Base-by-base conservation (phyloP, 2,113 vertebrate genomes). In the Ochotona curzoniae region DNA sequence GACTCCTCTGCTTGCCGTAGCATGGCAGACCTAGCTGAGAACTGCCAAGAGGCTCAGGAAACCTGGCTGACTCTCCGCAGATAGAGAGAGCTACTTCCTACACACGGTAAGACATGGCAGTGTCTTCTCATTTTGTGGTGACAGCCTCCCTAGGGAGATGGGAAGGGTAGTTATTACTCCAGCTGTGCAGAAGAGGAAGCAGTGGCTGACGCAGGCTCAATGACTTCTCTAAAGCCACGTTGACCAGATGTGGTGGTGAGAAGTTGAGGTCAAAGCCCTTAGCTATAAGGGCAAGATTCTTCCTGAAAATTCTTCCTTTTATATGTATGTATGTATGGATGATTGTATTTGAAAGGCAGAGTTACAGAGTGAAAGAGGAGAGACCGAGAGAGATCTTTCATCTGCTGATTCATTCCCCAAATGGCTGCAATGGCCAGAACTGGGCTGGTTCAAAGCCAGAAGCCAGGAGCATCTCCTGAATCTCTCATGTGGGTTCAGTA, bases 281-380 rank as follows among this genome's bases (percentile, higher is more conserved):
- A 54, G 44, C 1, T 88, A 12, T 74, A 90, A 87, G 35, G 49
- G 12, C 13, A 74, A 60, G 49, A 69, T 61, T 73, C 23, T 73
- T 90, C 12, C 83, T 63, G 66, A 84, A 75, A 95, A 94, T 61
- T 92, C 54, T 86, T 79, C 32, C 54, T 89, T 49, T 18, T 89
- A 71, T 23, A 63, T 67, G 7, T 44, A 44, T 44, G 38, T 44
- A 44, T 44, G 38, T 44, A 44, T 44, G 38, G 38, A 44, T 44
- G 38, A 44, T 4, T 44, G 38, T 44, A 44, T 44, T 44, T 44
- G 38, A 44, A 44, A 44, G 38, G 38, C 38, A 44, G 38, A 44
- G 38, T 44, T 44, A 44, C 38, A 44, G 38, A 44, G 38, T 44
- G 38, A 44, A 44, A 44, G 38, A 44, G 38, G 38, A 44, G 38